Conservation (phyloP, 23 tunicate genomes). For the Corella eumyota region DNA sequence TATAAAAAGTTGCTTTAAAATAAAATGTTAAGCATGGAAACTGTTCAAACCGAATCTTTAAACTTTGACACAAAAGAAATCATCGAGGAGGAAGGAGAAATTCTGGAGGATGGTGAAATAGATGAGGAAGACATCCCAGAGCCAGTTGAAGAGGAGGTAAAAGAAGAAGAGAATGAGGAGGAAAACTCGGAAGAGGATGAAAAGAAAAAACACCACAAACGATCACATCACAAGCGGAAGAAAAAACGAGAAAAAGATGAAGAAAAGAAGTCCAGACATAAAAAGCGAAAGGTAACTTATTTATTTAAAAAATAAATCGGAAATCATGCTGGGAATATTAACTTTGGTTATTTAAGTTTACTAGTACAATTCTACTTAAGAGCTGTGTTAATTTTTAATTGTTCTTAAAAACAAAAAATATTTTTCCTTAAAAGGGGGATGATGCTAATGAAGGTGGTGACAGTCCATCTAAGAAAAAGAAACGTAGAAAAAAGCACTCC, state of each 20-base stretch:
- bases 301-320: background rate
- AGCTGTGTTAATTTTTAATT: background rate
- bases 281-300: conserved; percentile 60
- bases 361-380: background rate
- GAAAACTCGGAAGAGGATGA: conserved; percentile 25
- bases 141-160: conserved; percentile 5
- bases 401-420: background rate
- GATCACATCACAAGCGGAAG: conserved; percentile 43
- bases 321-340: too few relatives aligned
- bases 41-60: background rate
- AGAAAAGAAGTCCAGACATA: conserved; percentile 67
- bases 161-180: conserved; percentile 29
- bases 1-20: too few relatives aligned
- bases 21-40: conserved; percentile 17
- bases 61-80: too few relatives aligned
- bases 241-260: conserved; percentile 59
- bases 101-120: conserved; percentile 83
- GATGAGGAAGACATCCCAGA: conserved; percentile 48
- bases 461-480: conserved; percentile 59
- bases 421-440: conserved; percentile 16
- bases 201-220: conserved; percentile 30
- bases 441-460: conserved; percentile 30
- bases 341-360: too few relatives aligned
- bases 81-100: conserved; percentile 61
- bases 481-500: conserved; percentile 58